These are phyloP conservation scores for Sylvilagus floridanus DNA, from an alignment of 2,797 vertebrate genomes.

Conservation along the genomic window DNA sequence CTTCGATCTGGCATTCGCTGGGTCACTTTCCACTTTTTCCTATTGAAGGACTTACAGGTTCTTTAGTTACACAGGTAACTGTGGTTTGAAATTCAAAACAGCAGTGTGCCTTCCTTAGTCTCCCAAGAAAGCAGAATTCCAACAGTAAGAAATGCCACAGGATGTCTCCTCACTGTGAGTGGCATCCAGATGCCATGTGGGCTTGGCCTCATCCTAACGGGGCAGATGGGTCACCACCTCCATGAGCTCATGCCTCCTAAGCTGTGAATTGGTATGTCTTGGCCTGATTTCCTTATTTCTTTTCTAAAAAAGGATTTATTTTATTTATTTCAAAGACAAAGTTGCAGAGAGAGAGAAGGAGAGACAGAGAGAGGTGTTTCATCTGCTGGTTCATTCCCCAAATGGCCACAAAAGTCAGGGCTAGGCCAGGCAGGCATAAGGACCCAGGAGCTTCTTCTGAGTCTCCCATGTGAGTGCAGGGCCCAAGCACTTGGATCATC, in stretches of 20 bases:
- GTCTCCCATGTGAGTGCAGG: no score
- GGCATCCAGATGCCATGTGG: background rate
- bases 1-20: background rate
- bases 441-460: no score
- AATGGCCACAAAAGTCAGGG: no score
- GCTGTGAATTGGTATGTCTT: background rate
- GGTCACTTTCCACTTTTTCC: constrained; percentile 61
- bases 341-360: no score
- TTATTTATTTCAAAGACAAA: no score
- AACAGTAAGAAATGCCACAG: background rate
- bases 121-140: constrained; percentile 58
- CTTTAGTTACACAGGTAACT: constrained; percentile 61
- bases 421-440: no score
- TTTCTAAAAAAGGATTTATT: no score
- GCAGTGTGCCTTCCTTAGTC: constrained; percentile 53
- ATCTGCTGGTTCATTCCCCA: no score
- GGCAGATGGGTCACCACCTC: background rate
- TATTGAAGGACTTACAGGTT: background rate
- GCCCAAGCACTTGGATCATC: no score
- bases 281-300: no score
- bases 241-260: background rate
- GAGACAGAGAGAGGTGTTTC: no score
- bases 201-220: background rate
- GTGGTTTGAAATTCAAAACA: constrained; percentile 66
- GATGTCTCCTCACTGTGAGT: background rate